Base-by-base conservation (phyloP, 2,888 invertebrate genomes). In the Julus scanicus region DNA sequence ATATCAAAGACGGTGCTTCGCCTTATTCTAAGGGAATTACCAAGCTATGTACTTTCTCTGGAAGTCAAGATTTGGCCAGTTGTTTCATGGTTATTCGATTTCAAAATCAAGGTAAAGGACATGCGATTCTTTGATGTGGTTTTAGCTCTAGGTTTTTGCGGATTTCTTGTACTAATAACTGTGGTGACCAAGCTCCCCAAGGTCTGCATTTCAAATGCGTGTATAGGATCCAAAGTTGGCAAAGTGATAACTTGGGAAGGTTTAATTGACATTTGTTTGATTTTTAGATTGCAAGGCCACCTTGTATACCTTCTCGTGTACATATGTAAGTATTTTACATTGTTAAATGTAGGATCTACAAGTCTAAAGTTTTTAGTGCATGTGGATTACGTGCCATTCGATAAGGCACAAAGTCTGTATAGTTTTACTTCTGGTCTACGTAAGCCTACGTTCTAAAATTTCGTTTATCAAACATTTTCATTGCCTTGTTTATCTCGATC, bases 381-480 rank as follows among this genome's bases (percentile, higher is more conserved):
- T n/a, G n/a, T n/a, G 4, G 44, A 44, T 44, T 44, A 44, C n/a
- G n/a, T n/a, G 63, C 63, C 53, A 53, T 15, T 53, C 53, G 9
- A 53, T 15, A 53, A 53, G 53, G 4, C n/a, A n/a, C 53, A 53
- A 53, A 4, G 63, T 63, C n/a, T 63, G 17, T n/a, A n/a, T n/a
- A n/a, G n/a, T n/a, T n/a, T n/a, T 17, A n/a, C 71, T 20, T 29
- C 20, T 71, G 29, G n/a, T n/a, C 29, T 9, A 8, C n/a, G 29
- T 71, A 71, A 8, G 71, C 29, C 71, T 11, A 8, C 57, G 57
- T 57, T 71, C 71, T 71, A 71, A 71, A 71, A 71, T 71, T 71
- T 71, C 20, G 29, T 71, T 71, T 71, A 71, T 71, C 71, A 71
- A 71, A 71, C 29, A 71, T 20, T 71, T 71, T 29, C 71, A 71